Evolutionary conservation across 2,797 vertebrate genomes (phyloP), one percentile per base, ranked within the genome.

Genomic region (Pseudotriccus pelzelni): DNA sequence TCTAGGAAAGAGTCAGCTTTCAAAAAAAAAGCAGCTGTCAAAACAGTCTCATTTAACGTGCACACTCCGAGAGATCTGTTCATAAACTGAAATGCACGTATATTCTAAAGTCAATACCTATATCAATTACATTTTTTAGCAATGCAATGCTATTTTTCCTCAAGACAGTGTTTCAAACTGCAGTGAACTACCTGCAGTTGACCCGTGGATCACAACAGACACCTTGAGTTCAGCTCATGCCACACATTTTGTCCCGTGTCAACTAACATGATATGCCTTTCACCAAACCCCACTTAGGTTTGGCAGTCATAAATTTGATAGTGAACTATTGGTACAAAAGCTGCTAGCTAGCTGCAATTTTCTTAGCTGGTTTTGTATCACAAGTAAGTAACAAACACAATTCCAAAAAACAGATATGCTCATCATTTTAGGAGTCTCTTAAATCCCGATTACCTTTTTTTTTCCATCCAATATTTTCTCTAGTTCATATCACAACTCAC

Each of bases 31-130:
- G 22, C 1, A 62, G 12, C 19, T 30, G 37, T 16, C 64, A 84
- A 58, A 91, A 72, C 30, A 58, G 67, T 55, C 30, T 55, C 23
- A 67, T 63, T 67, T 50, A 84, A 72, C 25, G 20, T 17, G 34
- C 15, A 81, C 6, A 5, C 13, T 41, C 50, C 15, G 9, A 86
- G 28, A 79, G 6, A 11, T 5, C 47, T 1, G 5, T 77, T 80
- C 36, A 46, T 28, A 76, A 79, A 53, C 0, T 27, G 25, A 76
- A 74, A 79, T 30, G 25, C 15, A 25, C 0, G 0, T 25, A 36
- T 18, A 72, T 72, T 55, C 43, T 59, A 32, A 56, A 37, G 22
- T 47, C 28, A 62, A 1, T n/a, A 36, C 18, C 19, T 23, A 1
- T 13, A 67, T 18, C 21, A 20, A 2, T 64, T 8, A 12, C 34